These are phyloP conservation scores for Tyria jacobaeae DNA, from an alignment of 2,888 invertebrate genomes.

Conservation along the genomic window DNA sequence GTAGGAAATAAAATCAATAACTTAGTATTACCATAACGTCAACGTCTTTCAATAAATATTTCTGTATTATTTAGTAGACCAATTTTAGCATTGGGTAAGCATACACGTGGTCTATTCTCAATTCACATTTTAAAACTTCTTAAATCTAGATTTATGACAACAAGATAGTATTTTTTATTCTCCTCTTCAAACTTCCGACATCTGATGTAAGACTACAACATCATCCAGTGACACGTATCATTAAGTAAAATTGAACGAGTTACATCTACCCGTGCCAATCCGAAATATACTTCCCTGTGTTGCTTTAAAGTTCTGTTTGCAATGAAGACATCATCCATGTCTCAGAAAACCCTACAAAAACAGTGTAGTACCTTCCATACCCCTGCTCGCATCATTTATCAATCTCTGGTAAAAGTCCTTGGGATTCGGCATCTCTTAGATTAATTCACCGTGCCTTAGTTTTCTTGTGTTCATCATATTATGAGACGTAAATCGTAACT, in stretches of 20 bases:
- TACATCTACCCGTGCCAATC: constrained; percentile 1
- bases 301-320: constrained; percentile 10
- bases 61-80: too few species aligned
- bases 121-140: background rate
- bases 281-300: constrained; percentile 15
- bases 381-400: constrained; percentile 57
- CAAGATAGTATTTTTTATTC: constrained; percentile 11
- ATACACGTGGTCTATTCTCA: background rate
- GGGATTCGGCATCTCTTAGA: constrained; percentile 41
- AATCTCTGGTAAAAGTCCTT: constrained; percentile 45
- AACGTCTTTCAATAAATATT: too few species aligned
- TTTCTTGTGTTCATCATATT: constrained; percentile 46
- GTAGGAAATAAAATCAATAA: background rate
- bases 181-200: constrained; percentile 8
- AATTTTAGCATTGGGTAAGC: background rate
- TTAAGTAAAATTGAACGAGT: constrained; percentile 32
- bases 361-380: constrained; percentile 37
- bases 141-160: background rate
- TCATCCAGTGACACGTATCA: constrained; percentile 25
- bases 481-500: constrained; percentile 19
- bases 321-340: background rate
- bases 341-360: constrained; percentile 44
- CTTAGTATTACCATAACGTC: too few species aligned
- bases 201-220: constrained; percentile 30
- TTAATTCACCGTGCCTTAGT: constrained; percentile 51